phyloP scores from a whole-genome alignment of 2,888 invertebrate genomes.

The Diarsia dahlii region DNA sequence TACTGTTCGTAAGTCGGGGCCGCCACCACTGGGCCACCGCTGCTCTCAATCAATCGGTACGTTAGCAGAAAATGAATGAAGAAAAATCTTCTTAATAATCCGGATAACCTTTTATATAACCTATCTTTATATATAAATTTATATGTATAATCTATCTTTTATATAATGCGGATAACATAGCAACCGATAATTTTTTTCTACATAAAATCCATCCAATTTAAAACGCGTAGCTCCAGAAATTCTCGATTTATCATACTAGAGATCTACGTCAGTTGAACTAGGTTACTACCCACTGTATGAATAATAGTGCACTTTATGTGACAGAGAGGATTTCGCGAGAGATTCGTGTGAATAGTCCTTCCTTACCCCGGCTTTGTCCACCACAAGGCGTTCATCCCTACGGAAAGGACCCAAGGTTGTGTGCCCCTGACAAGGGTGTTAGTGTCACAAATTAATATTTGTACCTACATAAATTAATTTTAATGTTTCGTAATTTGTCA shows the following conservation, averaged over 20 bases:
- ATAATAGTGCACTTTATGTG: conserved; percentile 86
- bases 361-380: conserved; percentile 78
- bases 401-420: conserved; percentile 69
- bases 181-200: background rate
- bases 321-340: conserved; percentile 81
- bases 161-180: conserved; percentile 9
- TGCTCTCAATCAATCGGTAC: too few species aligned
- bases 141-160: too few species aligned
- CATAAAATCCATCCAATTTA: conserved; percentile 51
- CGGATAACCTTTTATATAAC: too few species aligned
- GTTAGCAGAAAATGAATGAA: too few species aligned
- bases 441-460: conserved; percentile 76
- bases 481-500: conserved; percentile 68
- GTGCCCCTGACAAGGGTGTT: conserved; percentile 78
- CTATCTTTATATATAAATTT: too few species aligned
- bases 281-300: conserved; percentile 77
- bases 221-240: conserved; percentile 64
- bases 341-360: conserved; percentile 80
- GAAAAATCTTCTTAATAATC: too few species aligned
- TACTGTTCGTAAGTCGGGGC: too few species aligned
- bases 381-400: conserved; percentile 74
- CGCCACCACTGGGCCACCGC: too few species aligned
- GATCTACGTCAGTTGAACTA: conserved; percentile 80
- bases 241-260: conserved; percentile 80
- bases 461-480: conserved; percentile 72